Evolutionary conservation across 2,113 vertebrate species (phyloP), one percentile per base, ranked within the genome.

Genomic region (Anoura caudifer): DNA sequence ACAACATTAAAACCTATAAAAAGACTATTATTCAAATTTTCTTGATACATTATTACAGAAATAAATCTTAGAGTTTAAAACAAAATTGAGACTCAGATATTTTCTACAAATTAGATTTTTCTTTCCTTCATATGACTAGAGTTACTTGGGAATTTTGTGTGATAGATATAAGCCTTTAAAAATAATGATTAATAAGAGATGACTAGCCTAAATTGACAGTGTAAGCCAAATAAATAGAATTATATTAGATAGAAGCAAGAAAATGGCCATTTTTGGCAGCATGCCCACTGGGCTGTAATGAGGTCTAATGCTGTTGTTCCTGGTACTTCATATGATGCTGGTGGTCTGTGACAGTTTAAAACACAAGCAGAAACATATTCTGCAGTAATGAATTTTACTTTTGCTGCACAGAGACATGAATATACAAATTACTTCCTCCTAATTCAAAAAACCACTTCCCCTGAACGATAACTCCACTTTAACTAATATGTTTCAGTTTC

Each of bases 191-290:
- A 87, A 50, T 83, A 92, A 95, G 70, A 85, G 26, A 96, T 91
- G 93, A 91, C 45, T 70, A 96, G 92, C 24, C 38, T 86, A 73
- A 92, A 77, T 54, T 91, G 96, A 94, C 89, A 87, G 85, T 12
- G 54, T 47, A 82, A 73, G 52, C 79, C 61, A 79, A 90, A 63
- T 82, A 92, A 88, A 82, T 43, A 95, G 82, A 94, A 97, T 92
- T 97, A 77, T 50, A 63, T 85, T 95, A 95, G 88, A 84, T n/a
- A 90, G 77, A 95, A 75, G 77, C 54, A 87, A 94, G 86, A 95
- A 93, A 94, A 96, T 90, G 93, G 77, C n/a, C 70, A 69, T 85
- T 91, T 87, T 85, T 59, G 91, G 95, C 72, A 92, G 81, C 72
- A 5, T 91, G 85, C 77, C 91, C 52, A 47, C 36, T 61, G 82